Evolutionary conservation across 37 sponge, comb jelly and placozoan genomes (phyloP).

Genomic region (Spongia lamella): DNA sequence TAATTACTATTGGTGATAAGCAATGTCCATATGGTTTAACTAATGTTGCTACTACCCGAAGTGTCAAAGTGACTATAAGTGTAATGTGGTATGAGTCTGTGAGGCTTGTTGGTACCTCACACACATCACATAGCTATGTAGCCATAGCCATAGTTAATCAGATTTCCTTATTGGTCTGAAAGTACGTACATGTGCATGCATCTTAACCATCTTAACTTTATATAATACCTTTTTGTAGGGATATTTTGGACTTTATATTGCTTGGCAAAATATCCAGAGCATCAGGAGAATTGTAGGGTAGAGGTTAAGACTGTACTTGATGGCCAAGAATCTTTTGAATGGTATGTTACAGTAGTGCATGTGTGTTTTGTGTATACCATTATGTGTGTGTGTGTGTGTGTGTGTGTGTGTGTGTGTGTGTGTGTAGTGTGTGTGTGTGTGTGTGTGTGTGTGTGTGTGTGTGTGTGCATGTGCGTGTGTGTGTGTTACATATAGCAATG

Average conservation of each 20-base stretch:
- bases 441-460: slow-evolving; percentile 32
- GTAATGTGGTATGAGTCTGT: no score
- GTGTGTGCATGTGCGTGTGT: slow-evolving; percentile 1
- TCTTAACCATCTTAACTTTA: background rate
- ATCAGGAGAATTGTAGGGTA: slow-evolving; percentile 76
- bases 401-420: background rate
- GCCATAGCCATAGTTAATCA: background rate
- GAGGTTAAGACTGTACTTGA: slow-evolving; percentile 52
- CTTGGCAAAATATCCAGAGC: slow-evolving; percentile 60
- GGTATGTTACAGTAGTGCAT: slow-evolving; percentile 2
- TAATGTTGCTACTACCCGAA: no score
- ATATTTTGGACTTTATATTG: slow-evolving; percentile 41
- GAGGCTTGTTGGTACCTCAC: no score
- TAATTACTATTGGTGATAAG: no score
- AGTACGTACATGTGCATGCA: slow-evolving; percentile 1
- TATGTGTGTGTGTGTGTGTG: background rate
- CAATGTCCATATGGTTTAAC: no score
- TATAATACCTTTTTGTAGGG: background rate
- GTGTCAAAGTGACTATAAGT: no score
- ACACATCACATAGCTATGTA: background rate
- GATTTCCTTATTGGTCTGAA: background rate
- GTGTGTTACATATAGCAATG: background rate
- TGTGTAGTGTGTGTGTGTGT: slow-evolving; percentile 14
- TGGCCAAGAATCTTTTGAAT: slow-evolving; percentile 42
- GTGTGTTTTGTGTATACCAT: background rate